A percentile compares a stretch with the other conserved stretches of the same genome.
Evolutionary conservation across 2,797 vertebrate genomes (phyloP).

Genomic region (Rhinophrynus dorsalis): DNA sequence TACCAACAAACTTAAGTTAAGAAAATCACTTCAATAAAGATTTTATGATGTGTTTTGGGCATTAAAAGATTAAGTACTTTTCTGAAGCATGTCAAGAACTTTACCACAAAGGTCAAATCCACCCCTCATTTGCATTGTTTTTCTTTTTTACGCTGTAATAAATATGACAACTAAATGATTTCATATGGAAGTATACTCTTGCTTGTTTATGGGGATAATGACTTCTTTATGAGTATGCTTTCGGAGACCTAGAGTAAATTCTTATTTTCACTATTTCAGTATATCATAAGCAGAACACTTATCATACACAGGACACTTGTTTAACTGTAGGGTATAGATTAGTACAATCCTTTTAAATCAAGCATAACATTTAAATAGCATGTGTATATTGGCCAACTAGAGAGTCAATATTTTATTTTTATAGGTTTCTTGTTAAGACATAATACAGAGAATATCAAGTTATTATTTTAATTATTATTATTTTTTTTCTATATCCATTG

Average conservation of each 20-base stretch:
- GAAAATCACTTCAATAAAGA: background rate
- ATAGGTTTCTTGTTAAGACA: background rate
- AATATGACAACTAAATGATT: conserved; percentile 8
- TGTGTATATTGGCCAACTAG: background rate
- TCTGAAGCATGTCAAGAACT: conserved; percentile 12
- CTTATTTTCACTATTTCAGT: background rate
- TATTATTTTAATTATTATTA: background rate
- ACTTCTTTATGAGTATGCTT: conserved; percentile 12
- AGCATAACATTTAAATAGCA: background rate
- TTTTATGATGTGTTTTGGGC: conserved; percentile 4
- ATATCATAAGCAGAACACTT: background rate
- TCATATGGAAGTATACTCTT: conserved; percentile 7
- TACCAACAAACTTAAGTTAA: background rate
- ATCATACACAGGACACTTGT: background rate
- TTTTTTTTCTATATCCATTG: too few relatives aligned
- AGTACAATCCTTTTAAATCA: background rate
- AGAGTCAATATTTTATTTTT: background rate
- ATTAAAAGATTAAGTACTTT: conserved; percentile 17
- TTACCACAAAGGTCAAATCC: conserved; percentile 8
- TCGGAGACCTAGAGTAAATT: conserved; percentile 2
- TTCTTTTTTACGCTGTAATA: conserved; percentile 22
- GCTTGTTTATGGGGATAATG: conserved; percentile 18
- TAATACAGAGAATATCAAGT: background rate
- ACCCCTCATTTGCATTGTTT: conserved; percentile 6
- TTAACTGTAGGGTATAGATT: background rate